These are phyloP conservation scores for Gymnocephalus cernua DNA, from an alignment of 2,113 vertebrate species.

Conservation along the genomic window DNA sequence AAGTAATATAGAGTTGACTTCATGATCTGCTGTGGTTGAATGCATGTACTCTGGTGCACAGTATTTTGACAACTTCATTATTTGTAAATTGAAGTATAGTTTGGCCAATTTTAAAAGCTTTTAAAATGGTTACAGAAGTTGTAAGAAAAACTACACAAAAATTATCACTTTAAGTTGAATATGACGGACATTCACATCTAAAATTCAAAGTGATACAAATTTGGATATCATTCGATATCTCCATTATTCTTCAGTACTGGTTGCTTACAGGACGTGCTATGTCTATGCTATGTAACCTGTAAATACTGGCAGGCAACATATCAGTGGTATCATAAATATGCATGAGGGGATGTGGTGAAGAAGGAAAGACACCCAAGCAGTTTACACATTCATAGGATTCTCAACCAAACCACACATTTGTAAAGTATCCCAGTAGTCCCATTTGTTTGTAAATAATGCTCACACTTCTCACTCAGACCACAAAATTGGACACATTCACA, in stretches of 20 bases:
- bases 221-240: background rate
- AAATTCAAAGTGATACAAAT: background rate
- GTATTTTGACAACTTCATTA: background rate
- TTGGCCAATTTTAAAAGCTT: background rate
- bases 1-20: background rate
- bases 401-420: slow-evolving; percentile 17
- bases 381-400: background rate
- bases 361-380: background rate
- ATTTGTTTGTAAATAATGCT: slow-evolving; percentile 6
- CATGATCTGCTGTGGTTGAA: background rate
- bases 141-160: background rate
- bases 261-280: background rate
- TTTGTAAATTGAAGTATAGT: background rate
- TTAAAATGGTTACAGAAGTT: background rate
- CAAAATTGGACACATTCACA: slow-evolving; percentile 30
- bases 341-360: slow-evolving; percentile 3
- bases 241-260: background rate
- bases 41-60: background rate
- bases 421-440: slow-evolving; percentile 7
- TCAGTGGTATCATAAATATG: slow-evolving; percentile 18
- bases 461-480: slow-evolving; percentile 13
- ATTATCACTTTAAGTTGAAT: background rate
- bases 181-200: background rate
- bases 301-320: background rate
- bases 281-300: slow-evolving; percentile 22